phyloP scores from a whole-genome alignment of 2,113 vertebrate genomes.

The Nothocercus nigrocapillus region DNA sequence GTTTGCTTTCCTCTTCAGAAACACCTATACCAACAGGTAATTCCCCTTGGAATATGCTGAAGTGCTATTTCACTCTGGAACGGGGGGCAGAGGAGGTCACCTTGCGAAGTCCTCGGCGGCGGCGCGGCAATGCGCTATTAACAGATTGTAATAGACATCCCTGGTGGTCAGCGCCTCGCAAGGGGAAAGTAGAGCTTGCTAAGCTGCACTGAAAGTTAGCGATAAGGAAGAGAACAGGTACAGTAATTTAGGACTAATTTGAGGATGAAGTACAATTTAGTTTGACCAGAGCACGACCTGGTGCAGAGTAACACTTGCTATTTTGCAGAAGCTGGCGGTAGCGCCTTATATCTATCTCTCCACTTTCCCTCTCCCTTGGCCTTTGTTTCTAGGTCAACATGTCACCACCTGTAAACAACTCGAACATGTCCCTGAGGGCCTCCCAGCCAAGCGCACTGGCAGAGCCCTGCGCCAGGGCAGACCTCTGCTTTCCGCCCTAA shows the following conservation, averaged over 20 bases:
- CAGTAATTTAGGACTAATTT: background rate
- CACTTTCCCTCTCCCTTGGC: background rate
- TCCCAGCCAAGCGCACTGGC: rapidly evolving
- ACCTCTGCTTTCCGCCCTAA: rapidly evolving
- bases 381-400: background rate
- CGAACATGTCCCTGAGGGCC: background rate
- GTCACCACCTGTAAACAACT: background rate
- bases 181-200: background rate
- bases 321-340: background rate
- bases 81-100: background rate
- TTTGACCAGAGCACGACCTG: background rate
- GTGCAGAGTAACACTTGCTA: background rate
- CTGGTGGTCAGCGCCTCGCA: rapidly evolving
- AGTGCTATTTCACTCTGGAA: too few species aligned
- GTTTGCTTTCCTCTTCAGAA: background rate
- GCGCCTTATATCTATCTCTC: background rate
- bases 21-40: rapidly evolving
- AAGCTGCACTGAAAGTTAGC: background rate
- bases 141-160: background rate
- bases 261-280: background rate
- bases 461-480: background rate
- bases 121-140: background rate
- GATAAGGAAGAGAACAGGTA: background rate
- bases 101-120: background rate
- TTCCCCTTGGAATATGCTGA: background rate